Evolutionary conservation across 2,113 vertebrate genomes (phyloP).

Genomic region (Halichoerus grypus): DNA sequence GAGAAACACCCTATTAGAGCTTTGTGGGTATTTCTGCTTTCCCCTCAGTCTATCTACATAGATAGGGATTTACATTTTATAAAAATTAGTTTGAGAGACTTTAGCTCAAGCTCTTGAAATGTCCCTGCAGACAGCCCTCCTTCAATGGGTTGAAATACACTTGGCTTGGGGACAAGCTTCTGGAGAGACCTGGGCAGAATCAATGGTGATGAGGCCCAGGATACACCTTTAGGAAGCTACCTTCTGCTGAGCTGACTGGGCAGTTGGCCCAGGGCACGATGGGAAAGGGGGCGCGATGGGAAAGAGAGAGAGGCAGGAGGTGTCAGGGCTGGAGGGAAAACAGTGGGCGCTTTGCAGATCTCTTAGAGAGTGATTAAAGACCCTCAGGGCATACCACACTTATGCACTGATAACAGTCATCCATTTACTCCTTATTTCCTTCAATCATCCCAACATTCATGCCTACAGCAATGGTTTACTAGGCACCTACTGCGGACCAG

Average conservation of each 20-base stretch:
- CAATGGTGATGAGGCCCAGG: background rate
- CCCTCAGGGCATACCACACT: background rate
- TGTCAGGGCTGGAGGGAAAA: background rate
- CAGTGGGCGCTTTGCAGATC: background rate
- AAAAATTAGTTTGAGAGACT: background rate
- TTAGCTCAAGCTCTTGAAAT: background rate
- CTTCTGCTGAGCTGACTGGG: background rate
- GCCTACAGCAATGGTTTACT: background rate
- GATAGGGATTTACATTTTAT: background rate
- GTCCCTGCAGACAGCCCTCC: background rate
- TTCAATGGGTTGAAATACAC: background rate
- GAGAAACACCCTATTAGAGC: background rate
- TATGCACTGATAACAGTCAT: rapidly evolving
- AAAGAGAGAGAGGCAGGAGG: background rate
- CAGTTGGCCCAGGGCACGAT: rapidly evolving
- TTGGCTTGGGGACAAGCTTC: background rate
- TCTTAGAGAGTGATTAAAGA: background rate
- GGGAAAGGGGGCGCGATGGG: rapidly evolving
- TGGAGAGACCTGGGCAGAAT: background rate
- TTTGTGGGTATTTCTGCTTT: background rate
- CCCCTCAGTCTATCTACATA: background rate
- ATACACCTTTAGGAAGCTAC: background rate
- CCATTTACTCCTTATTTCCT: background rate
- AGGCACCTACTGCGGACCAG: background rate
- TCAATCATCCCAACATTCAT: background rate